A percentile compares a stretch with the other conserved stretches of the same genome.
These are phyloP conservation scores for Thermophis baileyi DNA, from an alignment of 2,113 vertebrate species.

Conservation along the genomic window DNA sequence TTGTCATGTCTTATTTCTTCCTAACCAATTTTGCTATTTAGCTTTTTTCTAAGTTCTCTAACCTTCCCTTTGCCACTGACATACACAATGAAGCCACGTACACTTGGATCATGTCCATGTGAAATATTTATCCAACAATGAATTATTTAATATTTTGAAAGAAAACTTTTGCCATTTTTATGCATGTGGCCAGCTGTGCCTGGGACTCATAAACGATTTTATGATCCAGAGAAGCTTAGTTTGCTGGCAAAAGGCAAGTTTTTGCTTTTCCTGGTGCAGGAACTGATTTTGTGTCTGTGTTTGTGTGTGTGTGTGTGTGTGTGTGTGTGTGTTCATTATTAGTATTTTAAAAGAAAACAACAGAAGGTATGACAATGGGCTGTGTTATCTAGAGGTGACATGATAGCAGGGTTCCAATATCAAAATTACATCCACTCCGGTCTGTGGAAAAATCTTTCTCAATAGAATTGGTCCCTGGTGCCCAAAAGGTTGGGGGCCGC, in stretches of 20 bases:
- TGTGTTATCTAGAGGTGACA: too few relatives aligned
- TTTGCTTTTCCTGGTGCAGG: neutral
- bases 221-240: neutral
- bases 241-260: neutral
- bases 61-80: neutral
- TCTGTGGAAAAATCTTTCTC: too few relatives aligned
- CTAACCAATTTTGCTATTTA: neutral
- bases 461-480: too few relatives aligned
- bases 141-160: slow-evolving; percentile 22
- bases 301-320: neutral
- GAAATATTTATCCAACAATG: slow-evolving; percentile 23
- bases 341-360: neutral
- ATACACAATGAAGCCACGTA: neutral
- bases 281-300: neutral
- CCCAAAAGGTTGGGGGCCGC: too few relatives aligned
- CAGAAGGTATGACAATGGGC: neutral
- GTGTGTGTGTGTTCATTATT: neutral
- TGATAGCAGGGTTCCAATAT: too few relatives aligned
- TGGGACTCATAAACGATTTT: slow-evolving; percentile 18
- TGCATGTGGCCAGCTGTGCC: slow-evolving; percentile 14
- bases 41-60: neutral
- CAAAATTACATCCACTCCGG: too few relatives aligned
- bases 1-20: neutral
- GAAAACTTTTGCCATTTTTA: neutral
- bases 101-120: neutral